Evolutionary conservation across 1,140 invertebrate genomes (phyloP).

Genomic region (Drosophila guanche): DNA sequence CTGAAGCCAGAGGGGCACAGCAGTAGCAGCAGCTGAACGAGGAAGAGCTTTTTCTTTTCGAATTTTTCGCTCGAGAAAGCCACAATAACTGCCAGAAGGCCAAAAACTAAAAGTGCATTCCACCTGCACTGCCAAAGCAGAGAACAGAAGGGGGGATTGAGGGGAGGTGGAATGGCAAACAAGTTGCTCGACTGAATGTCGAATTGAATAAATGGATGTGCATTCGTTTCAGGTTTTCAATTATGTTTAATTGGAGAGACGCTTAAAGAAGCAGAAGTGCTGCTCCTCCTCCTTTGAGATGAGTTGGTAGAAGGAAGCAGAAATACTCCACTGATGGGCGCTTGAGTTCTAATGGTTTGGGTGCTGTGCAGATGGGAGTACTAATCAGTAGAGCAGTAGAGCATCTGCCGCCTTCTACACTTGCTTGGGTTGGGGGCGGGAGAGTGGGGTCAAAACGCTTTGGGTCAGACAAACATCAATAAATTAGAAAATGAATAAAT

Average conservation of each 20-base stretch:
- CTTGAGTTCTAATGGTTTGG: too few species aligned
- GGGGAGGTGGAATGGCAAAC: not conserved
- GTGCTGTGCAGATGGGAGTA: slow-evolving; percentile 4
- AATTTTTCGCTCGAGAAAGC: not conserved
- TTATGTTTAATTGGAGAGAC: too few species aligned
- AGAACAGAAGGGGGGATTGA: too few species aligned
- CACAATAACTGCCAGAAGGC: slow-evolving; percentile 4
- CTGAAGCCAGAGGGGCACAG: too few species aligned
- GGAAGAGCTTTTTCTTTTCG: not conserved
- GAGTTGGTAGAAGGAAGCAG: not conserved
- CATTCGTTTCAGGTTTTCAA: too few species aligned
- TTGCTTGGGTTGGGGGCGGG: slow-evolving; percentile 2
- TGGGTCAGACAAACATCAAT: slow-evolving; percentile 82
- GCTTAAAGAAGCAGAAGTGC: slow-evolving; percentile 11
- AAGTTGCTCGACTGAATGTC: slow-evolving; percentile 9
- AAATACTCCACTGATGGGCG: too few species aligned
- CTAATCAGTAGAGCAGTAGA: slow-evolving; percentile 71
- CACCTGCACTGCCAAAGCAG: too few species aligned
- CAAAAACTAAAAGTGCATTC: slow-evolving; percentile 3
- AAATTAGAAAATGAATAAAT: slow-evolving; percentile 83
- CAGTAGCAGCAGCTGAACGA: not conserved
- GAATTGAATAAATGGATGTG: slow-evolving; percentile 4
- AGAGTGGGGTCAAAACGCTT: slow-evolving; percentile 46
- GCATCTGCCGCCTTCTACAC: slow-evolving; percentile 10
- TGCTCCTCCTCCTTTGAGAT: slow-evolving; percentile 17